These are phyloP conservation scores for Anas georgica DNA, from an alignment of 2,797 vertebrate species.

Conservation along the genomic window DNA sequence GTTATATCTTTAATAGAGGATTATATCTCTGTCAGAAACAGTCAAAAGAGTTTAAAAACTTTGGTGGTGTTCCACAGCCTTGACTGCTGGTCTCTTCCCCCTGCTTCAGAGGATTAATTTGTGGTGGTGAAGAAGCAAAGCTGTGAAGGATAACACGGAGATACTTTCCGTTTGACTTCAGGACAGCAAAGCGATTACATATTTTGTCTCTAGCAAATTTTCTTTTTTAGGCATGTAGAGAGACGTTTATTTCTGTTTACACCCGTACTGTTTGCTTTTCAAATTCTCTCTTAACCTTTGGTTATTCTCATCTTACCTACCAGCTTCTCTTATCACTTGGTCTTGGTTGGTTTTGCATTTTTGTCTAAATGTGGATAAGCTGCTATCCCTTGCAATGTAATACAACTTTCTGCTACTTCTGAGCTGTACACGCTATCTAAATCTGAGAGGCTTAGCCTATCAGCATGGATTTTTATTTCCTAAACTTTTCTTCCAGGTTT, in stretches of 20 bases:
- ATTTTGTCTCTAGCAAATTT: neutral
- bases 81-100: neutral
- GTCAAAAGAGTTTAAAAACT: neutral
- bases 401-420: neutral
- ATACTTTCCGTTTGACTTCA: neutral
- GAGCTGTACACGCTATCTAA: neutral
- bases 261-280: neutral
- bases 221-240: neutral
- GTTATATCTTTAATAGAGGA: neutral
- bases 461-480: neutral
- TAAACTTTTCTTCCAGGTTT: neutral
- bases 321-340: neutral
- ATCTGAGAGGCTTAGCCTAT: neutral
- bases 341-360: neutral
- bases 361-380: neutral
- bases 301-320: neutral
- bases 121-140: neutral
- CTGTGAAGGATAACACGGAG: neutral
- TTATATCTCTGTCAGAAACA: neutral
- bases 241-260: neutral
- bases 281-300: neutral
- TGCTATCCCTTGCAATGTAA: neutral
- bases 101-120: neutral
- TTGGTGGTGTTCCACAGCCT: neutral
- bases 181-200: neutral